Evolutionary conservation across 2,888 invertebrate genomes (phyloP), one percentile per base, ranked within the genome.

Genomic region (Taenaris catops): DNA sequence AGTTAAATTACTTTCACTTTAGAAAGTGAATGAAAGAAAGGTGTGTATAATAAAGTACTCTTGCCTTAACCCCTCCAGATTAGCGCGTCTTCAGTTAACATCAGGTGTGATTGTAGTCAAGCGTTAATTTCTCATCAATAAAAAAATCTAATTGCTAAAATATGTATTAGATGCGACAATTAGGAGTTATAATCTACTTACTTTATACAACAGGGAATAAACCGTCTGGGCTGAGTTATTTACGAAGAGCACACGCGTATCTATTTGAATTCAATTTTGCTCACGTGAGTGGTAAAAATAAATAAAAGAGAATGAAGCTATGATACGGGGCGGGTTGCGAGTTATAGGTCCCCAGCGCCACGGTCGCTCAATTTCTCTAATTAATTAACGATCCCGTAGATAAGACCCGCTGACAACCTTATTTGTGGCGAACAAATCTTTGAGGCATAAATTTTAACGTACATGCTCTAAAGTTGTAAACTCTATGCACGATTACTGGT

Each of bases 351-450:
- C 86, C 86, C 58, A 62, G 71, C 66, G 71, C 69, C 64, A 72
- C 71, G 72, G 74, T 72, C 79, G 79, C 75, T 83, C 84, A 86
- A 86, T 84, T 83, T 84, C 84, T 84, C 84, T 86, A 86, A 86
- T 86, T 86, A 86, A 84, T 84, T 84, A 84, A 79, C 80, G 86
- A 86, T 86, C 78, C 72, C 60, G 63, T 75, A 83, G 84, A 84
- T 84, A 84, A 84, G 73, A 68, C 69, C 59, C 75, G 75, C 79
- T 84, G 84, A 86, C 86, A 86, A 83, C 72, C 75, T 86, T 84
- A 86, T 86, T 86, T 86, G 86, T 86, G 83, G 84, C 75, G 65
- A 73, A 81, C 83, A 83, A 86, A 86, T 84, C 83, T 81, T 74
- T 73, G 65, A 72, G 66, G 73, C 84, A 86, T 86, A 84, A 86